Base-by-base conservation (phyloP, 2,888 invertebrate genomes). In the Phragmatobia fuliginosa region DNA sequence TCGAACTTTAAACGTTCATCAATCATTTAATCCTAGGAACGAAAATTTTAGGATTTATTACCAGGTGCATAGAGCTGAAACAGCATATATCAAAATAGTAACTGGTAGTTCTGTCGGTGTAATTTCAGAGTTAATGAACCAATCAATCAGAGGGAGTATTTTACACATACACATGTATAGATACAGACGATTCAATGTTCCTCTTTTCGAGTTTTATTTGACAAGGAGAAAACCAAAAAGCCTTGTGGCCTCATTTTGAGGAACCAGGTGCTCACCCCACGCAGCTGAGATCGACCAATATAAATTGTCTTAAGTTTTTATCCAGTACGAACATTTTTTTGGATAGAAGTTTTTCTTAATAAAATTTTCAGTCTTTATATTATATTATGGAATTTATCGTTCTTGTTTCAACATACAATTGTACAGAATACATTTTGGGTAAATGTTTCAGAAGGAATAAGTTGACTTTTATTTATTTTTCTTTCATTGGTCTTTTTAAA, bases 211-310 rank as follows among this genome's bases (percentile, higher is more conserved):
- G 3, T 25, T 32, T 14, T 8, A 52, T 49, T 49, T 64, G 63
- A 64, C 63, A 64, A 28, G 64, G 41, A 5, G 41, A 5, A 18
- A 21, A 11, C 28, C 18, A 56, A 21, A 21, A 38, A 65, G 11
- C 16, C 56, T 36, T 21, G 45, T 52, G 49, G 49, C 52, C 65
- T 60, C 64, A 68, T 68, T 64, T 52, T 21, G 45, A n/a, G 33
- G 52, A 8, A 56, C 10, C 68, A 68, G 64, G 60, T 68, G 68
- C 25, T 33, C 4, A 2, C 2, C 18, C 16, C 7, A 4, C 14
- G 10, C 68, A 68, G 63, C 64, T 68, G 64, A 64, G 64, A 14
- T 36, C 52, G 33, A 31, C 33, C 63, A 31, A 68, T 64, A 68
- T 64, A 64, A 68, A 59, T 64, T 60, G 36, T 60, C 49, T 64